These are phyloP conservation scores for Chaenocephalus aceratus DNA, from an alignment of 2,113 vertebrate species.

Conservation along the genomic window DNA sequence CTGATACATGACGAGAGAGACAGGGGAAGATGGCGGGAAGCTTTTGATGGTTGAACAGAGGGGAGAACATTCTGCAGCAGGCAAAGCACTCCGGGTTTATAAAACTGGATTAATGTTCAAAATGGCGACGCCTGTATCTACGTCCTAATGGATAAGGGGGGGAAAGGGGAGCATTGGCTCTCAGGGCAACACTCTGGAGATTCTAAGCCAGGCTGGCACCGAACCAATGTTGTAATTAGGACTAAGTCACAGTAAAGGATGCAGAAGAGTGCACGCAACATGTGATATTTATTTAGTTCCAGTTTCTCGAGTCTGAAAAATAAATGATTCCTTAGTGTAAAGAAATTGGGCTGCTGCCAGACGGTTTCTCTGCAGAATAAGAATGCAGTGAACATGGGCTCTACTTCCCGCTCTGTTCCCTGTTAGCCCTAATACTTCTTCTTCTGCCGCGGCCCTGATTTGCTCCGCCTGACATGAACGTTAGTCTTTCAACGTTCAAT, in stretches of 20 bases:
- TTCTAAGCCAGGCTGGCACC: slow-evolving; percentile 55
- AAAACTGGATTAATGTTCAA: slow-evolving; percentile 74
- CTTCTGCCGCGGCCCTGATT: slow-evolving; percentile 22
- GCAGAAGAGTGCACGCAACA: slow-evolving; percentile 53
- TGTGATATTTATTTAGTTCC: slow-evolving; percentile 49
- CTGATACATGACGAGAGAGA: slow-evolving; percentile 67
- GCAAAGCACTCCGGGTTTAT: slow-evolving; percentile 68
- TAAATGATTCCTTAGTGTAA: slow-evolving; percentile 40
- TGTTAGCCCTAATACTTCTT: slow-evolving; percentile 51
- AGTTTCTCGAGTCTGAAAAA: slow-evolving; percentile 34
- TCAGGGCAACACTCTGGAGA: slow-evolving; percentile 53
- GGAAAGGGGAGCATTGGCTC: slow-evolving; percentile 31
- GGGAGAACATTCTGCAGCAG: slow-evolving; percentile 49
- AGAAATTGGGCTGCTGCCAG: slow-evolving; percentile 43
- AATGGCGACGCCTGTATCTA: slow-evolving; percentile 58
- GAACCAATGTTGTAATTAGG: slow-evolving; percentile 63
- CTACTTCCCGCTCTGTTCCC: slow-evolving; percentile 24
- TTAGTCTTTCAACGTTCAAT: slow-evolving; percentile 78
- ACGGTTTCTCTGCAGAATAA: slow-evolving; percentile 41
- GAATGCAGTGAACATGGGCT: slow-evolving; percentile 35
- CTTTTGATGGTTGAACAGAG: slow-evolving; percentile 32
- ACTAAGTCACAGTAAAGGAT: slow-evolving; percentile 61
- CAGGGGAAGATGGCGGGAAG: background rate
- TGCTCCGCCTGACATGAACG: slow-evolving; percentile 61
- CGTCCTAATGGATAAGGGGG: slow-evolving; percentile 52